phyloP scores from a whole-genome alignment of 2,113 vertebrate species.

The Labrus mixtus region DNA sequence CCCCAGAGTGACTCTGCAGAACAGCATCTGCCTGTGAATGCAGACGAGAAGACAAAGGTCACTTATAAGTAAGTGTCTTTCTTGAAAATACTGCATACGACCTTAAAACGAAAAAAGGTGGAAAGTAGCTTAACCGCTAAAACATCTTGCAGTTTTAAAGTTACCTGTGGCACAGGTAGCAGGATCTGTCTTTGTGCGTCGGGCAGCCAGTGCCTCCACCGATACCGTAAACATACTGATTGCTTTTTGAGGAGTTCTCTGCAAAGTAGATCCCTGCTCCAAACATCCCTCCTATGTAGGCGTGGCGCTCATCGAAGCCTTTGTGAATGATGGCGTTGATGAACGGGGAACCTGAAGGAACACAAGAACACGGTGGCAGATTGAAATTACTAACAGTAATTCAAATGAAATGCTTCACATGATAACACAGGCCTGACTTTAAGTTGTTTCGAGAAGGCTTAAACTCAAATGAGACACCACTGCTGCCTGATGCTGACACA shows the following conservation, averaged over 20 bases:
- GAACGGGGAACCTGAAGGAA: conserved; percentile 93
- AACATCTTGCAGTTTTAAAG: neutral
- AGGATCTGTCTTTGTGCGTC: conserved; percentile 97
- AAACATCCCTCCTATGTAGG: conserved; percentile 99
- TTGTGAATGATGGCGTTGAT: conserved; percentile 99
- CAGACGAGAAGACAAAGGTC: neutral
- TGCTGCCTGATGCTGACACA: neutral
- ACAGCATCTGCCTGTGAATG: conserved; percentile 94
- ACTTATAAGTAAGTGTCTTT: neutral
- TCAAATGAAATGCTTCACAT: neutral
- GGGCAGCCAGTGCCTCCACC: conserved; percentile 98
- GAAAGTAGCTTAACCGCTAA: too few species aligned
- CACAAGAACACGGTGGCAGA: neutral
- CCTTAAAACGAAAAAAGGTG: too few species aligned
- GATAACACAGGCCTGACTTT: too few species aligned
- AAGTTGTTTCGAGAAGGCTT: too few species aligned
- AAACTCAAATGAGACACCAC: neutral
- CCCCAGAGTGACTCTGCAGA: conserved; percentile 97
- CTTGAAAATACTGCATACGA: too few species aligned
- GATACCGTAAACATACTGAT: conserved; percentile 98
- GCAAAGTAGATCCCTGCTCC: conserved; percentile 99
- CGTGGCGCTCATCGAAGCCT: conserved; percentile 98
- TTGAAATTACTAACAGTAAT: neutral
- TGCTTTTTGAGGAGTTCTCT: conserved; percentile 99
- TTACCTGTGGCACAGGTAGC: conserved; percentile 97